Base-by-base conservation (phyloP, 2,113 vertebrate species). In the Nothobranchius kuhntae region DNA sequence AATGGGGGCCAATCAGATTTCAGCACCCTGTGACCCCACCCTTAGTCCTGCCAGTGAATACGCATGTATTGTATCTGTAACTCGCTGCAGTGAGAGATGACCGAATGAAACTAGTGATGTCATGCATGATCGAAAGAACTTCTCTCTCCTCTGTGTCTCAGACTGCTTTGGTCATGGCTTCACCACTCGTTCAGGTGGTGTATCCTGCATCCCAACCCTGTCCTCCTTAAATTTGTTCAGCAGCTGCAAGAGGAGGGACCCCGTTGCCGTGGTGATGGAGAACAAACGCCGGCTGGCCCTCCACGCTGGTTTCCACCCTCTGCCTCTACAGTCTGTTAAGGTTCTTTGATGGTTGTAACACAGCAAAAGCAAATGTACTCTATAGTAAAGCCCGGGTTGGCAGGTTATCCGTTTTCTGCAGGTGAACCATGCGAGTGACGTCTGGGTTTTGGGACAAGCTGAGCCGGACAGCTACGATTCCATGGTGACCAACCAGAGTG, bases 181-280 rank as follows among this genome's bases (percentile, higher is more conserved):
- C 90, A 98, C 93, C 15, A 94, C 95, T 14, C 94, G 97, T 45
- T 48, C 82, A 11, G 97, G 97, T 21, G 97, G 97, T 0, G 95
- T 98, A 63, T 97, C 96, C 45, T 93, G 90, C 71, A 89, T 96
- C 87, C 89, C 91, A 1, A 94, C 94, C 2, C 84, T 98, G 59
- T 95, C 94, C 69, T 95, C 96, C 13, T 83, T 96, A 55, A 98
- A 99, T 69, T 94, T 99, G 83, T 98, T 98, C 92, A 92, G 94
- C 89, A 98, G 95, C 83, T 90, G 89, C 30, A 93, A 87, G 67
- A 70, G 96, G 42, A 92, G 93, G 71, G 97, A 99, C 89, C 93
- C 96, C 2, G 84, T 72, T 17, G 78, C 71, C 0, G 89, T 95
- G 38, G 95, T 98, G 67, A 84, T 72, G 60, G 97, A 99, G 86